Conservation (phyloP, 2,113 vertebrate genomes). For the Holacanthus passer region DNA sequence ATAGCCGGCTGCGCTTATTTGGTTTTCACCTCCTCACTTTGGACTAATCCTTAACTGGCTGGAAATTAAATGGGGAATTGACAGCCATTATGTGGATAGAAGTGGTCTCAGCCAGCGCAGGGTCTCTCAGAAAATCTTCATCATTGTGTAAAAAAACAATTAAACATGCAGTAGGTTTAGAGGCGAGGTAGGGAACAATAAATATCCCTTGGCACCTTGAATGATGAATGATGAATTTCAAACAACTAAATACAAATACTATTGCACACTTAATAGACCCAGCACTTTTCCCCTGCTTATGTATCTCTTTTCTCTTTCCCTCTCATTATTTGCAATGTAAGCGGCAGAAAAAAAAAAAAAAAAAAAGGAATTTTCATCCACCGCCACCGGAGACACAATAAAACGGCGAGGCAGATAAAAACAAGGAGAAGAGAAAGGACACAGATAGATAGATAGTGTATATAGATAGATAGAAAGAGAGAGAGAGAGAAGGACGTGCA, state of each 20-base stretch:
- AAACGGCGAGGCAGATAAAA: conserved; percentile 53
- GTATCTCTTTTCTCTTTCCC: conserved; percentile 10
- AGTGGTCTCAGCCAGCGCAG: conserved; percentile 58
- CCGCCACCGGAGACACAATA: conserved; percentile 43
- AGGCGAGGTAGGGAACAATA: conserved; percentile 57
- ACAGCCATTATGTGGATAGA: conserved; percentile 69
- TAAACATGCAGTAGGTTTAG: conserved; percentile 75
- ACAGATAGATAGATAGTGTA: conserved; percentile 42
- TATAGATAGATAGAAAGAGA: conserved; percentile 41
- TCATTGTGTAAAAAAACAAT: conserved; percentile 66
- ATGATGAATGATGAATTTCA: conserved; percentile 34
- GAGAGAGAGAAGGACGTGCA: conserved; percentile 46
- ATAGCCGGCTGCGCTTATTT: conserved; percentile 14
- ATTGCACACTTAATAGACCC: conserved; percentile 9
- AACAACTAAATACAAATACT: conserved; percentile 36
- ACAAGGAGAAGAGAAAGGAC: conserved; percentile 50
- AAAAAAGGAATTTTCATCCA: conserved; percentile 25
- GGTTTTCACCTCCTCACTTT: conserved; percentile 18
- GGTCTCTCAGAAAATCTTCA: conserved; percentile 58
- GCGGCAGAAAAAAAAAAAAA: conserved; percentile 3
- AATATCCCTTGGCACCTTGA: conserved; percentile 62
- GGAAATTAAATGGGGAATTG: conserved; percentile 74
- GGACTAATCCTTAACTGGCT: conserved; percentile 68
- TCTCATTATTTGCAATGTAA: conserved; percentile 44
- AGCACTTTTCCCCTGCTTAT: neutral